These are phyloP conservation scores for Limnodromus scolopaceus DNA, from an alignment of 2,797 vertebrate species.

Conservation along the genomic window DNA sequence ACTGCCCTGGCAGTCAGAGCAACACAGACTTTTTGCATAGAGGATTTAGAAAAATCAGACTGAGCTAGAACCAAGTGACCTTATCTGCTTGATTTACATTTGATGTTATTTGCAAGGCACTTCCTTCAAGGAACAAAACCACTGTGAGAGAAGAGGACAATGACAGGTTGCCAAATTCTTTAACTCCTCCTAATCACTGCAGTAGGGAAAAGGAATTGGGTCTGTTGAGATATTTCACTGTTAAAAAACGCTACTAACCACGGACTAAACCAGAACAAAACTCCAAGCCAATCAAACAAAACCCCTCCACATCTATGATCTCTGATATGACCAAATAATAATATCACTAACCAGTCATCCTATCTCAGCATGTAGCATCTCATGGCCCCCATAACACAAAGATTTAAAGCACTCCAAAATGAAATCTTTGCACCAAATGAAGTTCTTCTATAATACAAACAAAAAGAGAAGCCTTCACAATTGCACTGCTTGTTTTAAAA, in stretches of 20 bases:
- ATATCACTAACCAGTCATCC: background rate
- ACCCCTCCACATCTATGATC: background rate
- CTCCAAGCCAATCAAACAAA: background rate
- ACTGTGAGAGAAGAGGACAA: background rate
- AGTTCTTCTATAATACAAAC: background rate
- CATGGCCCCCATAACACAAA: background rate
- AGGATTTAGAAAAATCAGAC: background rate
- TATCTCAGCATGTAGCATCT: background rate
- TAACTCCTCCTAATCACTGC: background rate
- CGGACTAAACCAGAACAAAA: background rate
- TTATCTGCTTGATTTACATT: background rate
- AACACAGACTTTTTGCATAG: background rate
- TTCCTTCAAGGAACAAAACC: background rate
- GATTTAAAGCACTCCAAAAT: background rate
- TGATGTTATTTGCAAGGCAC: background rate
- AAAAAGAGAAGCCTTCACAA: background rate
- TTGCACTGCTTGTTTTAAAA: background rate
- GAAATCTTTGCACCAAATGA: background rate
- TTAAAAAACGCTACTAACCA: background rate
- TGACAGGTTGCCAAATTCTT: background rate
- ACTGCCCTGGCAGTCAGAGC: constrained; percentile 40
- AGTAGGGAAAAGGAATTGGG: background rate
- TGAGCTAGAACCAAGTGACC: background rate
- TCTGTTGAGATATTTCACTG: background rate
- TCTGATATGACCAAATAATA: background rate